Base-by-base conservation (phyloP, 2,888 invertebrate species). In the Lacanobia oleracea region DNA sequence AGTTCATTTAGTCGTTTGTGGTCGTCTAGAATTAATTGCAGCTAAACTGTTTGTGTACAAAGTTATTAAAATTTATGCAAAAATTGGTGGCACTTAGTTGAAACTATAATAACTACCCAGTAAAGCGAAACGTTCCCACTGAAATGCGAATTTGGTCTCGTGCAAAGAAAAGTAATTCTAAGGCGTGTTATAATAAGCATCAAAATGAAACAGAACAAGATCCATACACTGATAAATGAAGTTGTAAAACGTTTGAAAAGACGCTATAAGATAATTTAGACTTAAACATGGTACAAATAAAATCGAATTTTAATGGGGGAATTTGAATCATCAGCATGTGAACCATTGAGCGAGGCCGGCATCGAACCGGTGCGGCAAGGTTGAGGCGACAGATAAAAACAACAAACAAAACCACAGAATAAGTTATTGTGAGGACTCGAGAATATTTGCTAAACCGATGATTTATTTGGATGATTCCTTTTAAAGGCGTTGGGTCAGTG, bases 301-400 rank as follows among this genome's bases (percentile, higher is more conserved):
- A 82, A 78, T 57, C 71, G 63, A 84, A 71, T 72, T 76, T 78
- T 67, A 73, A 73, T 75, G 69, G 70, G 33, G 72, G 75, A 74
- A 75, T 63, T 77, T 76, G 80, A 75, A 80, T 78, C 84, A 87
- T 70, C 69, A 75, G 50, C 88, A 90, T 90, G 89, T 89, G 88
- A 91, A 90, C 83, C 86, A 88, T 82, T 87, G 82, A 82, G 83
- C 92, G 91, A 93, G 93, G 92, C 90, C 92, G 85, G 82, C 83
- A 82, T 79, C 85, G 82, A 90, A 90, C 89, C 90, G 88, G 86
- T 87, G 83, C 77, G 75, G 84, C 93, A 93, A 93, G 93, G 93
- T 93, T 93, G 93, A 91, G 91, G 93, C 87, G 83, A 91, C 81
- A 85, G 89, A 92, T 90, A 91, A 92, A 92, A 91, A 90, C 89